phyloP scores from a whole-genome alignment of 2,888 invertebrate species.

The Operophtera brumata region DNA sequence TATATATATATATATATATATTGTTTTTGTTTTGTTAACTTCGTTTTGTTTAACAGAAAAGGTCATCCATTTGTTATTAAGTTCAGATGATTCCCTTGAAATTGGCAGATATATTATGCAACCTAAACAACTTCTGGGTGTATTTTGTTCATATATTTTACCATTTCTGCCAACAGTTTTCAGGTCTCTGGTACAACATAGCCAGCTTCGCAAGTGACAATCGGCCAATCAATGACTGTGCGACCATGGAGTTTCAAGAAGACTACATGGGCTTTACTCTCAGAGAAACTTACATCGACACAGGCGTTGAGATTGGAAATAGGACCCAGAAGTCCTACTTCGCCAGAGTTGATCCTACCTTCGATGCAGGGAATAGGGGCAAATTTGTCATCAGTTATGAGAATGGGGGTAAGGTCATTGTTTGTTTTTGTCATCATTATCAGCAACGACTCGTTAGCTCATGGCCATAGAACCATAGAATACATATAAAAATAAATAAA shows the following conservation, averaged over 20 bases:
- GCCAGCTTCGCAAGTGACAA: constrained; percentile 70
- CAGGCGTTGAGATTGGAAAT: constrained; percentile 49
- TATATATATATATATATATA: too few species aligned
- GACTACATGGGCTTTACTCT: constrained; percentile 70
- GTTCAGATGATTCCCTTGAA: too few species aligned
- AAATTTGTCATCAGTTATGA: constrained; percentile 71
- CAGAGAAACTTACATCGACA: constrained; percentile 62
- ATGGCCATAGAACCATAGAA: too few species aligned
- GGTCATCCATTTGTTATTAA: too few species aligned
- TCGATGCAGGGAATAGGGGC: constrained; percentile 67
- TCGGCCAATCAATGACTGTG: constrained; percentile 63
- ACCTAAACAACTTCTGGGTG: too few species aligned
- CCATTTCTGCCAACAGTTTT: constrained; percentile 51
- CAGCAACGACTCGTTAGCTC: too few species aligned
- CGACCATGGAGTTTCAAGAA: constrained; percentile 67
- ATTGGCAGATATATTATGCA: too few species aligned
- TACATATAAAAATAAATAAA: too few species aligned
- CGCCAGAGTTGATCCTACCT: constrained; percentile 72
- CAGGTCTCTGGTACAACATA: constrained; percentile 71
- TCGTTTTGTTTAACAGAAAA: too few species aligned
- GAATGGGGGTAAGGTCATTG: constrained; percentile 54
- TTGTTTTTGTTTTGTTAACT: too few species aligned
- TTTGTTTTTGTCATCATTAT: not conserved
- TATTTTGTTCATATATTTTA: too few species aligned
- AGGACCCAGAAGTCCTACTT: constrained; percentile 69